Base-by-base conservation (phyloP, 2,888 invertebrate species). In the Phaonia tiefii region DNA sequence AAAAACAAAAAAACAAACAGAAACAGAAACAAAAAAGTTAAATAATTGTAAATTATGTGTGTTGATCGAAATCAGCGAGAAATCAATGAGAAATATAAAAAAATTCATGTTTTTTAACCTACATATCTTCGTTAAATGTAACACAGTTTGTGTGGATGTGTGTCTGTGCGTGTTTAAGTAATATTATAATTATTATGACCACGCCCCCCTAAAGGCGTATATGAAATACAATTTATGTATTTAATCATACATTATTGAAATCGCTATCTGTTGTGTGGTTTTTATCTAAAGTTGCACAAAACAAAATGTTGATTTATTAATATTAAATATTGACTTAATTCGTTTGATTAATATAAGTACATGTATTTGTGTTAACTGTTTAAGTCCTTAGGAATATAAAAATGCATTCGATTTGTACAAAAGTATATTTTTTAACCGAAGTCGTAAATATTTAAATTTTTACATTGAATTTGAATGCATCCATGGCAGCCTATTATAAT, bases 31-130 rank as follows among this genome's bases (percentile, higher is more conserved):
- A 44, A n/a, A 44, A 44, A 11, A 58, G 11, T 2, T 54, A 75
- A 72, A 67, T 26, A 66, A 56, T 75, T 58, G 1, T 37, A 22
- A n/a, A n/a, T 22, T 49, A 22, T 58, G 11, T 58, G 58, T 58
- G 58, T 58, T 15, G 25, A 31, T 37, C n/a, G 15, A 4, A 60
- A 60, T 20, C n/a, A 63, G 7, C 39, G 37, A 60, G 17, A 3
- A 22, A 51, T 51, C 20, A 4, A 20, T 10, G 20, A 51, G 20
- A 3, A 22, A 39, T 39, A 10, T 39, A 5, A 51, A 4, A n/a
- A 51, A 17, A 4, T n/a, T 15, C 7, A 4, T 51, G 51, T 51
- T 20, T 42, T 63, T 63, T n/a, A n/a, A n/a, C n/a, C n/a, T 63
- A 1, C 20, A 0, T 63, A 10, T 58, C 22, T 42, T 7, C 25